Evolutionary conservation across 2,113 vertebrate genomes (phyloP).

Genomic region (Terrapene triunguis): DNA sequence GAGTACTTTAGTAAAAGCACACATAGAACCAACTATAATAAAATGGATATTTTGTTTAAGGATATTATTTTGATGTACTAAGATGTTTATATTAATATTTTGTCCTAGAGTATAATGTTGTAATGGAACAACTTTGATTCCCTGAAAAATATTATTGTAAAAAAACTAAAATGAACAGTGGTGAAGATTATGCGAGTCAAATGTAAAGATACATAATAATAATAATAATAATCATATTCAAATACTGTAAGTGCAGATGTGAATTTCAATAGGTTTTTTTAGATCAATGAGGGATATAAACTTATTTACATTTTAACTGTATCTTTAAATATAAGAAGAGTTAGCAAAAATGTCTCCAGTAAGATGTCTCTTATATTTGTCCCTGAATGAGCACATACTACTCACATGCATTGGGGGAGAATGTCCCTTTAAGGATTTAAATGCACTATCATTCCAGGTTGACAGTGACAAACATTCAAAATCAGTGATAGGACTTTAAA

Average conservation of each 20-base stretch:
- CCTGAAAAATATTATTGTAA: neutral
- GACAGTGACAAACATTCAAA: neutral
- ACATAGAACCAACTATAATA: neutral
- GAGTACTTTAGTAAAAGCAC: neutral
- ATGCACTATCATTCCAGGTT: conserved; percentile 45
- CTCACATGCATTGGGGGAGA: neutral
- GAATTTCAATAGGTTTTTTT: neutral
- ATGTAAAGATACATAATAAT: neutral
- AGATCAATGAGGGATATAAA: neutral
- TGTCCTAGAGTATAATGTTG: neutral
- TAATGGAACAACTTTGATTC: neutral
- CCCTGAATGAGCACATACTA: neutral
- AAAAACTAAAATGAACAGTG: neutral
- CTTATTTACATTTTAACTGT: neutral
- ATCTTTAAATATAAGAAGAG: neutral
- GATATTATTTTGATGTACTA: neutral
- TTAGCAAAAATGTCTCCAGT: neutral
- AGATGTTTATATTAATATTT: neutral
- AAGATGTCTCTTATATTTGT: neutral
- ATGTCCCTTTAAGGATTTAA: conserved; percentile 24
- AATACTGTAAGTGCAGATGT: neutral
- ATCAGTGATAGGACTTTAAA: neutral
- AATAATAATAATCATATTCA: too few relatives aligned
- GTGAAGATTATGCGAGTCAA: neutral
- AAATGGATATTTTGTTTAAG: neutral